phyloP scores from a whole-genome alignment of 92 coral and sea anemone genomes.

The Siderastrea radians region DNA sequence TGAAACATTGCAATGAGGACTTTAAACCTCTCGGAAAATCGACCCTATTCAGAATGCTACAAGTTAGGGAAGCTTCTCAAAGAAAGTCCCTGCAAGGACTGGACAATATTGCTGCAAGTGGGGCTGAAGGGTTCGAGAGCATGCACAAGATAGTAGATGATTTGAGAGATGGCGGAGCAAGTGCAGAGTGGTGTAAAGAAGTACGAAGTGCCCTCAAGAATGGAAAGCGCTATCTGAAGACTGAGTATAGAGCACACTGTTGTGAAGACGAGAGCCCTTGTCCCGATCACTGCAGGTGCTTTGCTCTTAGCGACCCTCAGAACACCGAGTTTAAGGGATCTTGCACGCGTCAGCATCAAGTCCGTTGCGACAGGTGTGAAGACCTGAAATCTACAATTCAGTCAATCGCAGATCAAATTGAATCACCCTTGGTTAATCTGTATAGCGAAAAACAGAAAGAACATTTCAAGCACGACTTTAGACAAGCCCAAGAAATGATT shows the following conservation, averaged over 20 bases:
- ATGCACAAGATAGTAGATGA: slow-evolving; percentile 58
- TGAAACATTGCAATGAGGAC: slow-evolving; percentile 43
- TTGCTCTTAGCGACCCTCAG: slow-evolving; percentile 64
- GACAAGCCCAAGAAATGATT: slow-evolving; percentile 53
- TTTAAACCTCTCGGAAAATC: slow-evolving; percentile 67
- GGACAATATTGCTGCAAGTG: slow-evolving; percentile 63
- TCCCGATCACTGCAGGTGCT: slow-evolving; percentile 65
- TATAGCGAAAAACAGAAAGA: slow-evolving; percentile 67
- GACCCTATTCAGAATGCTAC: slow-evolving; percentile 58
- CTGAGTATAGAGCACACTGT: slow-evolving; percentile 62
- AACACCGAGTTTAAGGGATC: slow-evolving; percentile 38
- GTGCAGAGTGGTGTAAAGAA: slow-evolving; percentile 57
- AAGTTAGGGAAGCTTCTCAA: slow-evolving; percentile 68
- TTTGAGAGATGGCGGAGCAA: slow-evolving; percentile 57
- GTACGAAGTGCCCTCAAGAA: slow-evolving; percentile 35
- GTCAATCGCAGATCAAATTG: slow-evolving; percentile 45
- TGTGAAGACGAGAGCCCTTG: slow-evolving; percentile 59
- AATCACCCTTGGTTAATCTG: slow-evolving; percentile 15
- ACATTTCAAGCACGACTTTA: slow-evolving; percentile 51
- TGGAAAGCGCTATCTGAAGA: slow-evolving; percentile 68
- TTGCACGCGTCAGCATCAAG: slow-evolving; percentile 56
- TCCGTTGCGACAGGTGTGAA: slow-evolving; percentile 30
- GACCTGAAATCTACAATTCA: slow-evolving; percentile 25
- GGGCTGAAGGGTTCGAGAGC: slow-evolving; percentile 51
- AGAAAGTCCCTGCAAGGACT: slow-evolving; percentile 68